Percentiles rank a stretch among this genome's conserved stretches.
Evolutionary conservation across 2,797 vertebrate genomes (phyloP).

Genomic region (Galagoides demidoff): DNA sequence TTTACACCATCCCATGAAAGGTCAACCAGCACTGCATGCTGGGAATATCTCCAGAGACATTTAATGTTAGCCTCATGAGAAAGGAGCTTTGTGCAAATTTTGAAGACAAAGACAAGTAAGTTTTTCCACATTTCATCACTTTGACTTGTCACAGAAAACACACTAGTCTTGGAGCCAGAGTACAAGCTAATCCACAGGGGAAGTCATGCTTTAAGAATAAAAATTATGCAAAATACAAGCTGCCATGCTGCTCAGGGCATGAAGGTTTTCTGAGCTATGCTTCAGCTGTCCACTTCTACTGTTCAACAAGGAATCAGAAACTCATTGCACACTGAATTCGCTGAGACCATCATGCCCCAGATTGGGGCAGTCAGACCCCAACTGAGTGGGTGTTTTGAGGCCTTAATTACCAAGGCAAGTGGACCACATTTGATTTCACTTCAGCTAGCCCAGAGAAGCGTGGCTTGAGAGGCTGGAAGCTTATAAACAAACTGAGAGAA

Average conservation of each 20-base stretch:
- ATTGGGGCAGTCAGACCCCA: not conserved
- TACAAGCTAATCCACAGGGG: no score
- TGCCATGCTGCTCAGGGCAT: no score
- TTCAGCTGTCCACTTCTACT: not conserved
- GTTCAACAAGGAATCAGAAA: not conserved
- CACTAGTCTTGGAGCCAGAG: not conserved
- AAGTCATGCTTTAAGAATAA: not conserved
- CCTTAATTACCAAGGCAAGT: not conserved
- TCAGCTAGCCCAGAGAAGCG: not conserved
- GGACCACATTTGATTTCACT: not conserved
- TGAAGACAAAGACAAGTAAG: not conserved
- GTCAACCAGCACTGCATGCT: not conserved
- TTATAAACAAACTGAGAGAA: slow-evolving; percentile 30
- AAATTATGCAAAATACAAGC: not conserved
- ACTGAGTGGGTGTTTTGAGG: not conserved
- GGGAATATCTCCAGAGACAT: not conserved
- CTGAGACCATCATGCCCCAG: not conserved
- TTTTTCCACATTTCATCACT: not conserved
- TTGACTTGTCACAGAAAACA: not conserved
- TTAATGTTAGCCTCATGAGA: not conserved
- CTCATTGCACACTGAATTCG: fast-evolving
- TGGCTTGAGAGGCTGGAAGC: not conserved
- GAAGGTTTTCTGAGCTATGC: not conserved
- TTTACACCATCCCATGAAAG: not conserved
- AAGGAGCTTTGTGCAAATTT: not conserved